phyloP scores from a whole-genome alignment of 2,113 vertebrate species.

The Hymenochirus boettgeri region DNA sequence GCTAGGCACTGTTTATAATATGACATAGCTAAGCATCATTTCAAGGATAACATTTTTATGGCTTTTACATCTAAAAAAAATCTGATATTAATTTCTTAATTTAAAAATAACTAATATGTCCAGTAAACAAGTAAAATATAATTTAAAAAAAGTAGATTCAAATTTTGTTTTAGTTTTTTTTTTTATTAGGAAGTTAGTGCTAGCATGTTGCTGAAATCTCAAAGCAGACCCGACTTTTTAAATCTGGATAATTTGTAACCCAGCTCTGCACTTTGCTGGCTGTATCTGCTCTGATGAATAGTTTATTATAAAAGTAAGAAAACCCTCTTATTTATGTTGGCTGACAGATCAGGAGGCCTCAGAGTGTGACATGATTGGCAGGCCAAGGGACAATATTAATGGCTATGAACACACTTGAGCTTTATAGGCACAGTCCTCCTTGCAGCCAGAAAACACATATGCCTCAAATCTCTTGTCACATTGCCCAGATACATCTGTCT shows the following conservation, averaged over 20 bases:
- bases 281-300: conserved; percentile 37
- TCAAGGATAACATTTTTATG: neutral
- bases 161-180: too few species aligned
- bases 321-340: conserved; percentile 37
- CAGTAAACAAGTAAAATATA: too few species aligned
- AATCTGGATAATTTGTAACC: conserved; percentile 19
- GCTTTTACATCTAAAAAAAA: too few species aligned
- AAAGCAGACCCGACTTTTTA: conserved; percentile 12
- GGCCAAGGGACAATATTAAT: conserved; percentile 38
- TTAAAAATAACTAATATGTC: too few species aligned
- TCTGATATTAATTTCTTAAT: too few species aligned
- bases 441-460: conserved; percentile 41
- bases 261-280: conserved; percentile 10
- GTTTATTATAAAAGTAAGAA: conserved; percentile 33
- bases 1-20: too few species aligned
- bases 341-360: conserved; percentile 28
- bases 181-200: conserved; percentile 11
- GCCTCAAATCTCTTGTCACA: conserved; percentile 40
- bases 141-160: too few species aligned
- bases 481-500: conserved; percentile 39
- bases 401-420: conserved; percentile 36
- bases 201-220: conserved; percentile 3
- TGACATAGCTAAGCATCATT: too few species aligned
- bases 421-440: conserved; percentile 33
- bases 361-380: conserved; percentile 41